Evolutionary conservation across 2,888 invertebrate genomes (phyloP).

Genomic region (Diarsia brunnea): DNA sequence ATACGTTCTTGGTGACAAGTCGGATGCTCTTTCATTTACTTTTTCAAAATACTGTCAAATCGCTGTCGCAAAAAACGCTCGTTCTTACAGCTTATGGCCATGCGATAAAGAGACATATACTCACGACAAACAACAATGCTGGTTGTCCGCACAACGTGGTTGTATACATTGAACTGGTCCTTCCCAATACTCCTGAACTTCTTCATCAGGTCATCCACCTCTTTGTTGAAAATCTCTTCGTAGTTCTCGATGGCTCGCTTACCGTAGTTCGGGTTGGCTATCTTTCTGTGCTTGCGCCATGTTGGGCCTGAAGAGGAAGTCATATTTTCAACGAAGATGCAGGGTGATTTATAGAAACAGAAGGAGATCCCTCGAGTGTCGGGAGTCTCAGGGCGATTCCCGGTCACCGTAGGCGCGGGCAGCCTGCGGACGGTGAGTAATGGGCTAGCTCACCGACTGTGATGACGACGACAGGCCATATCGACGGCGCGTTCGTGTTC

Average conservation of each 20-base stretch:
- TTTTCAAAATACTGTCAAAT: no score
- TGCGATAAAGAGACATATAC: slow-evolving; percentile 44
- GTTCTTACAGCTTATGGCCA: not conserved
- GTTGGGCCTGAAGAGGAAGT: slow-evolving; percentile 70
- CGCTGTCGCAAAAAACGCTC: no score
- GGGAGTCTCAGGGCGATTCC: no score
- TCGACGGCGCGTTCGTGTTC: no score
- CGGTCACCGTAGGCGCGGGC: no score
- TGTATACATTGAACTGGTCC: slow-evolving; percentile 74
- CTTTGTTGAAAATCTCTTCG: slow-evolving; percentile 74
- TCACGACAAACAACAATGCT: slow-evolving; percentile 83
- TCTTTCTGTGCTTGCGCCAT: slow-evolving; percentile 85
- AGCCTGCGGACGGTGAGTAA: no score
- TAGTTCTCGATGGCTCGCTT: slow-evolving; percentile 80
- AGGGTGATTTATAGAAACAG: no score
- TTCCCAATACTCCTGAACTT: slow-evolving; percentile 57
- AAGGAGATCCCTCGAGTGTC: no score
- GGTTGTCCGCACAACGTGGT: slow-evolving; percentile 76
- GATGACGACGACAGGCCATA: no score
- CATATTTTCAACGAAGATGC: not conserved
- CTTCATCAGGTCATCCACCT: slow-evolving; percentile 74
- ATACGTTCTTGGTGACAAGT: no score
- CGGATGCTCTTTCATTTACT: no score
- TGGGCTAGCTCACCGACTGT: no score
- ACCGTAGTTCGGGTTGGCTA: slow-evolving; percentile 82